Evolutionary conservation across 2,888 invertebrate species (phyloP), one percentile per base, ranked within the genome.

Genomic region (Ochropleura leucogaster): DNA sequence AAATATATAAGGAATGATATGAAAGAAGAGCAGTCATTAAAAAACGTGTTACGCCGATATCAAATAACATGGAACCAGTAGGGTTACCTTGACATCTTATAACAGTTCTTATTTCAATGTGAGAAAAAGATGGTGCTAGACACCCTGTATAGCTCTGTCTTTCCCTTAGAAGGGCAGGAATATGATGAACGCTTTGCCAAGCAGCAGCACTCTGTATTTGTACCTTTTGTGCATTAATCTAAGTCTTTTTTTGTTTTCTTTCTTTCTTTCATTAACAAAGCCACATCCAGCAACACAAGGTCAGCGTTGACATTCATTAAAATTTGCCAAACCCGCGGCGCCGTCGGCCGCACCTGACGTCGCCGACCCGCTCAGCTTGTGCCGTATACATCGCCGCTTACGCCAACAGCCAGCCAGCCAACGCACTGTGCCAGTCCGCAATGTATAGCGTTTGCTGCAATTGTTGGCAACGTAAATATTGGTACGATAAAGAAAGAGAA

Each of bases 241-340:
- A 14, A 9, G n/a, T 9, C n/a, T n/a, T n/a, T 10, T n/a, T 10
- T 53, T n/a, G n/a, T 9, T 53, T 5, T 55, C 2, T 55, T 30
- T 14, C 6, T 4, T 30, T 57, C 30, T 30, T 2, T 53, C 20
- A 59, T 40, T 9, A 60, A 12, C 30, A 49, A 69, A 74, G 88
- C 67, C 94, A 75, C 89, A 86, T 95, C 95, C 80, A 95, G 93
- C 10, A 44, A 9, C 0, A 7, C n/a, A 65, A 79, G 70, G 80
- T 89, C 77, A 53, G 44, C 51, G 80, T 70, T 86, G 85, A 93
- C 95, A 95, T 95, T 95, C 95, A 95, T 95, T 95, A 95, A 91
- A 91, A 90, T 90, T 90, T 91, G 89, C 89, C 88, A 88, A 90
- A 89, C 88, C 89, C 88, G 88, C 87, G 87, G 83, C 84, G 87